Percentiles rank a stretch among this genome's conserved stretches.
These are phyloP conservation scores for Axis porcinus DNA, from an alignment of 2,113 vertebrate species.

Conservation along the genomic window DNA sequence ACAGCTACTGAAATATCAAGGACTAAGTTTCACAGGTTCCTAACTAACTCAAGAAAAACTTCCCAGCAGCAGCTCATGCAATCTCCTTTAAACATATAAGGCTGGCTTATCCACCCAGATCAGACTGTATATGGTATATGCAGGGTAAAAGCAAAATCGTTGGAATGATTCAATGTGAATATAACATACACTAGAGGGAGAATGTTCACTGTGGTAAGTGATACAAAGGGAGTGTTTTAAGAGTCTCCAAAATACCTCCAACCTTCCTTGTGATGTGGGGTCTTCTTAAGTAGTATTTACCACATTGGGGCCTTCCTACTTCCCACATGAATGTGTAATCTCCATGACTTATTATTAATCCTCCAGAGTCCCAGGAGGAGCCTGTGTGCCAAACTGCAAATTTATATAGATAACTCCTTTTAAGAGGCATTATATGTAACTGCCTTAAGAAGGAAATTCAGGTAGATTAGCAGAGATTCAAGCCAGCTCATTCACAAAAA, in stretches of 20 bases:
- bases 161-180: neutral
- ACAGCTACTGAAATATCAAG: neutral
- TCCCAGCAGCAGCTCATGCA: neutral
- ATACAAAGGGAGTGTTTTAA: neutral
- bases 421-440: slow-evolving; percentile 21
- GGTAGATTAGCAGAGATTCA: slow-evolving; percentile 38
- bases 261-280: neutral
- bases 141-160: neutral
- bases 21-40: neutral
- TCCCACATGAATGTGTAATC: neutral
- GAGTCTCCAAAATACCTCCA: neutral
- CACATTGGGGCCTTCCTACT: neutral
- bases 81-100: neutral
- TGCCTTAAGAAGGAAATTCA: slow-evolving; percentile 23
- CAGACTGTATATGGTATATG: neutral
- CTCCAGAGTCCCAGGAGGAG: neutral
- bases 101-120: neutral
- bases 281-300: neutral
- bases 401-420: neutral
- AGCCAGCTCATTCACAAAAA: neutral
- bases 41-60: neutral
- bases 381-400: slow-evolving; percentile 19
- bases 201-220: neutral
- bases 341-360: neutral
- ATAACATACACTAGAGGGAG: neutral